Evolutionary conservation across 2,888 invertebrate species (phyloP), one percentile per base, ranked within the genome.

Genomic region (Limnephilus lunatus): DNA sequence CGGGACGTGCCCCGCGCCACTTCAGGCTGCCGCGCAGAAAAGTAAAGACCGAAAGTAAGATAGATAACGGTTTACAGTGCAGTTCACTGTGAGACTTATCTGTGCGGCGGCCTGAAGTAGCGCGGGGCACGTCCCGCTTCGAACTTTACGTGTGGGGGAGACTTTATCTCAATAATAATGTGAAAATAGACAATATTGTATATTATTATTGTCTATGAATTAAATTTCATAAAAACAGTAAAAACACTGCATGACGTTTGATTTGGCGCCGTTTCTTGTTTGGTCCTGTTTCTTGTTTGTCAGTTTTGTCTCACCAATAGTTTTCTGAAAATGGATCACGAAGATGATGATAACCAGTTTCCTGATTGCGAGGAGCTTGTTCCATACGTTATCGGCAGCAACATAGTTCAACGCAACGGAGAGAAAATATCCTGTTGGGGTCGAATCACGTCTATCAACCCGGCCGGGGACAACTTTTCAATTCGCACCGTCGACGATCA

Each of bases 341-440:
- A 96, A 81, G 96, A 96, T 93, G 96, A 96, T 94, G 96, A 96
- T 92, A 95, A 94, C 93, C 95, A 96, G 94, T 96, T 95, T 93
- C 96, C 96, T 0, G 96, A 96, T 93, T 96, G 96, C 94, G 96
- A 96, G 92, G 96, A 96, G 93, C 95, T 95, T 93, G 94, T 96
- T 83, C 96, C 96, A 0, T 96, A 96, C 93, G 96, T 96, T 92
- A 96, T 96, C 15, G 96, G 95, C 94, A 95, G 95, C 93, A 96
- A 95, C 94, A 94, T 96, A 7, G 94, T 95, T 31, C 95, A 95
- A 93, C 95, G 95, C 94, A 95, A 95, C 95, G 96, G 96, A 95
- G 95, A 95, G 94, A 96, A 95, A 95, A 95, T 96, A 0, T 94
- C 95, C 4, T 94, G 96, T 81, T 96, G 96, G 96, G 96, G 96